These are phyloP conservation scores for Tridacna crocea DNA, from an alignment of 2,888 invertebrate species.

Conservation along the genomic window DNA sequence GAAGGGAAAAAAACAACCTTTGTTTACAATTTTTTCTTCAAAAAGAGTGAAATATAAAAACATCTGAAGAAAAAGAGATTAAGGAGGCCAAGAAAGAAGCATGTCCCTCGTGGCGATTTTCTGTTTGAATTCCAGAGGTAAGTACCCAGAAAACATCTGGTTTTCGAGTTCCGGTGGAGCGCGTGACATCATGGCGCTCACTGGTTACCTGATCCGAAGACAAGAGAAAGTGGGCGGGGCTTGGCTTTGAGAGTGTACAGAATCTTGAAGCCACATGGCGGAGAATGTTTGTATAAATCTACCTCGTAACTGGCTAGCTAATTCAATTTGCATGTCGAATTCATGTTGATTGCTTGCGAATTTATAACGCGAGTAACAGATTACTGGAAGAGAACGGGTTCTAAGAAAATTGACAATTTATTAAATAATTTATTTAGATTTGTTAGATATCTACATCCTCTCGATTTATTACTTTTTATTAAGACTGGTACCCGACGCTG, in stretches of 20 bases:
- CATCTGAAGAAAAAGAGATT: not conserved
- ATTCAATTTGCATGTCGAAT: conserved; percentile 67
- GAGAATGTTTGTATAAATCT: conserved; percentile 52
- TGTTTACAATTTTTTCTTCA: not conserved
- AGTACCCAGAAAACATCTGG: conserved; percentile 24
- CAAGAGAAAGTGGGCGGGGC: conserved; percentile 45
- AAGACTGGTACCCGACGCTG: not conserved
- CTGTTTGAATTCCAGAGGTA: conserved; percentile 25
- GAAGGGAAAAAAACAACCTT: not conserved
- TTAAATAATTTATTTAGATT: conserved; percentile 50
- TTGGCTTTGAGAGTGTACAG: conserved; percentile 10
- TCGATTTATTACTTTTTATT: conserved; percentile 18
- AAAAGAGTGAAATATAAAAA: not conserved
- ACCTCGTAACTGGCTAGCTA: conserved; percentile 48
- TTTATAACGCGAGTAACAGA: conserved; percentile 33
- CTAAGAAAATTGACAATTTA: conserved; percentile 44
- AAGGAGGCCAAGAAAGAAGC: not conserved
- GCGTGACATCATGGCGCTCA: conserved; percentile 35
- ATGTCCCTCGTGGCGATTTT: conserved; percentile 28
- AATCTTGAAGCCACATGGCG: conserved; percentile 52
- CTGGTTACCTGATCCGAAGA: conserved; percentile 32
- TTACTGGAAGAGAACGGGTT: conserved; percentile 18
- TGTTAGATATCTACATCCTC: conserved; percentile 15
- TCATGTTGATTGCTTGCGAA: conserved; percentile 55
- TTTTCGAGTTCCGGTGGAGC: conserved; percentile 41